These are phyloP conservation scores for Tragelaphus oryx DNA, from an alignment of 2,797 vertebrate species.

Conservation along the genomic window DNA sequence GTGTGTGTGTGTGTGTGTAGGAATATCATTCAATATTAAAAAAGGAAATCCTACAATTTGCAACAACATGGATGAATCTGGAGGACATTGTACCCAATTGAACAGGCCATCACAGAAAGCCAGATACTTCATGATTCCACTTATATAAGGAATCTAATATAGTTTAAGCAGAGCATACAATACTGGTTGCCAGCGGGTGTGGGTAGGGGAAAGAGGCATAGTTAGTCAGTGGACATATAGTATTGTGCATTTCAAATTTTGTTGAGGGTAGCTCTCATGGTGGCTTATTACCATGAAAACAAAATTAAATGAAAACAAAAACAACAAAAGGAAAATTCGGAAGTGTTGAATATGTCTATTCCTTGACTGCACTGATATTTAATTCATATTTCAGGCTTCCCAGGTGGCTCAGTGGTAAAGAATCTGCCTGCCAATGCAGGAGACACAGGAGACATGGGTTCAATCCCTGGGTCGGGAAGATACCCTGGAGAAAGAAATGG, in stretches of 20 bases:
- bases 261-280: background rate
- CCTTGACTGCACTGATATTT: background rate
- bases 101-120: background rate
- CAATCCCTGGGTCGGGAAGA: background rate
- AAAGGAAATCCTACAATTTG: background rate
- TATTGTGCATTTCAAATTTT: background rate
- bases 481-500: background rate
- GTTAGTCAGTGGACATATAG: background rate
- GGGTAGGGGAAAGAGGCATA: background rate
- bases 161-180: background rate
- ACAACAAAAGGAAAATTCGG: background rate
- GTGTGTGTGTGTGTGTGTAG: background rate
- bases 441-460: background rate
- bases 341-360: background rate
- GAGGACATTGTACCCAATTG: background rate
- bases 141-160: background rate
- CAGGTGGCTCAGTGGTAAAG: background rate
- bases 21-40: background rate
- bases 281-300: background rate
- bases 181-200: background rate
- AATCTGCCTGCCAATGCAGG: background rate
- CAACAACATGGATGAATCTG: background rate
- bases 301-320: background rate
- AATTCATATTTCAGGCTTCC: background rate
- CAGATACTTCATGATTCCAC: background rate